Evolutionary conservation across 2,113 vertebrate genomes (phyloP), one percentile per base, ranked within the genome.

Genomic region (Ardeotis arabs): DNA sequence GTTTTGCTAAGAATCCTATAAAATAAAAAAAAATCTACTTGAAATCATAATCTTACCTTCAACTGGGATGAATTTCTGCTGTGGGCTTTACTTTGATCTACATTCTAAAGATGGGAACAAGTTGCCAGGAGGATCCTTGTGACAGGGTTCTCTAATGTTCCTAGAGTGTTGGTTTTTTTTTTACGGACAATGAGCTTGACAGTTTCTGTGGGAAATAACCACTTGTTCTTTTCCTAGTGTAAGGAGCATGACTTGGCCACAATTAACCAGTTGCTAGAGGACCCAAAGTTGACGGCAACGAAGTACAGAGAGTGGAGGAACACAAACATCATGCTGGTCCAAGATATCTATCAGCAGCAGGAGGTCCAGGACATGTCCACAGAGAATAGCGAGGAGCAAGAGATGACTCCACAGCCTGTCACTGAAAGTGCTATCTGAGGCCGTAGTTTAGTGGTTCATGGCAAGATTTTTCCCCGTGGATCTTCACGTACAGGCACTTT

Each of bases 231-330:
- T 93, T 91, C 58, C 60, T 96, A 99, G 99, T 99, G 99, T 49
- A 99, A 99, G 97, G 99, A 99, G 70, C 98, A 99, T 7, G 99
- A 99, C 95, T 86, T 99, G 69, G 98, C 98, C 56, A 98, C 98
- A 45, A 98, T 99, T 60, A 99, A 99, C 81, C 99, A 99, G 94
- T 66, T 99, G 91, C 96, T 99, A 94, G 98, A 97, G 13, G 98
- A 99, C 78, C 97, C 97, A 2, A 94, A 98, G 77, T 96, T 99
- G 70, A 99, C 98, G 6, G 98, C 99, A 4, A 78, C 94, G 91
- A 99, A 98, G 87, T 99, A 99, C 95, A 98, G 98, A 96, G 97
- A 98, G 64, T 99, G 99, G 99, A 99, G 99, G 90, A 98, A 98
- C 81, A 98, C 97, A 87, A 99, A 99, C 47, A 98, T 96, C 11